Percentiles rank a stretch among this genome's conserved stretches.
Evolutionary conservation across 2,113 vertebrate species (phyloP).

Genomic region (Galemys pyrenaicus): DNA sequence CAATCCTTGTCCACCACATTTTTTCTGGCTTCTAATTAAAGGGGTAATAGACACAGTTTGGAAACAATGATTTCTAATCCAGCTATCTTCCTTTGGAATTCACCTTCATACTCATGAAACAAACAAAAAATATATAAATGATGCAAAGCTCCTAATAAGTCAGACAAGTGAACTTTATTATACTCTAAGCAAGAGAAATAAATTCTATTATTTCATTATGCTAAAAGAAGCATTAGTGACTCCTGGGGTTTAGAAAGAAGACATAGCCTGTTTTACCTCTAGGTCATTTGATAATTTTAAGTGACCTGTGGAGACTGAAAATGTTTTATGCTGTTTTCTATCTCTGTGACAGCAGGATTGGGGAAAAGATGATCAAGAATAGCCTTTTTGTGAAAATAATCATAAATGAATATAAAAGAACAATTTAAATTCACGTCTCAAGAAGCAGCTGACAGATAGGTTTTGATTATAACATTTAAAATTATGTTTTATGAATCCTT

Average conservation of each 20-base stretch:
- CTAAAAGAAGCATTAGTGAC: constrained; percentile 26
- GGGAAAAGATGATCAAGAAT: constrained; percentile 41
- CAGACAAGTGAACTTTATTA: neutral
- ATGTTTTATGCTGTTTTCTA: constrained; percentile 51
- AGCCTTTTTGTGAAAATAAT: constrained; percentile 2
- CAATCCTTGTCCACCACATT: neutral
- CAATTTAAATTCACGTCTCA: constrained; percentile 35
- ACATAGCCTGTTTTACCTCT: neutral
- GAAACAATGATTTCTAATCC: neutral
- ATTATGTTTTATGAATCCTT: neutral
- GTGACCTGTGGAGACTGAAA: constrained; percentile 37
- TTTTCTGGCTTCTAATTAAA: neutral
- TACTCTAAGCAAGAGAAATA: neutral
- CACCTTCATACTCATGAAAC: neutral
- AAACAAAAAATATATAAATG: neutral
- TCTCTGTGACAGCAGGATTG: constrained; percentile 49
- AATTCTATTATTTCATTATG: constrained; percentile 31
- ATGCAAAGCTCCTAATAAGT: neutral
- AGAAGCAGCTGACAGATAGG: neutral
- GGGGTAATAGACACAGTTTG: neutral
- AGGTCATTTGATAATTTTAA: constrained; percentile 59
- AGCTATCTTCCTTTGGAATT: neutral
- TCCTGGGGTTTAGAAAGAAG: constrained; percentile 31
- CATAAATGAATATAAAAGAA: constrained; percentile 24
- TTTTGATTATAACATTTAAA: constrained; percentile 29